Conservation (phyloP, 2,797 vertebrate genomes). For the Octomys mimax region DNA sequence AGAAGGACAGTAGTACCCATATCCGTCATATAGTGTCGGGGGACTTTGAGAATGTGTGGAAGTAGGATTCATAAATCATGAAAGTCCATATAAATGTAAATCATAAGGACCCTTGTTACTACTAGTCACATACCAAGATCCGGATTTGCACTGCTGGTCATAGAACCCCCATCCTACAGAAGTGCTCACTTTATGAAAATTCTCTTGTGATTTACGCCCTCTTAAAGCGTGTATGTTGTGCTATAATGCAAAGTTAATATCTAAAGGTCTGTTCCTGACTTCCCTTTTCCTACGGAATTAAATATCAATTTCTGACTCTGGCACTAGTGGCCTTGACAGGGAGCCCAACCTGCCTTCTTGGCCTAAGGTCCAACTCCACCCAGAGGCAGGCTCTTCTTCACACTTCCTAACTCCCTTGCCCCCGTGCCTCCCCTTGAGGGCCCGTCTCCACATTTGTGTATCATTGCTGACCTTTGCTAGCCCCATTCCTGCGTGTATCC, state of each 20-base stretch:
- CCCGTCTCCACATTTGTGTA: background rate
- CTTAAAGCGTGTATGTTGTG: background rate
- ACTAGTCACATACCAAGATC: background rate
- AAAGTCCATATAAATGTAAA: background rate
- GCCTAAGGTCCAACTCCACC: background rate
- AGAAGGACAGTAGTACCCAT: background rate
- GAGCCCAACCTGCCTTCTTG: background rate
- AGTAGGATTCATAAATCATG: constrained; percentile 5
- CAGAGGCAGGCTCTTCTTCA: background rate
- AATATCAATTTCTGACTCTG: constrained; percentile 25
- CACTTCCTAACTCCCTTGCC: background rate
- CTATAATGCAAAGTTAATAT: background rate
- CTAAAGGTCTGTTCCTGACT: background rate
- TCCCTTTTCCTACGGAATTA: background rate
- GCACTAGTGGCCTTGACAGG: background rate
- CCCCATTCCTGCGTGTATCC: background rate
- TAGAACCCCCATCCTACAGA: background rate
- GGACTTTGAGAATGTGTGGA: background rate
- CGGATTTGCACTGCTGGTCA: background rate
- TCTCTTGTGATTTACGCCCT: constrained; percentile 13
- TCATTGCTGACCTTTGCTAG: background rate
- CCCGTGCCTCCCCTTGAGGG: background rate
- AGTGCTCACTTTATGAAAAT: background rate
- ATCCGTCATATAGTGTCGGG: background rate
- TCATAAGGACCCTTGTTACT: background rate